Percentiles rank a stretch among this genome's conserved stretches.
phyloP scores from a whole-genome alignment of 2,797 vertebrate species.

The Enteromius paludinosus region DNA sequence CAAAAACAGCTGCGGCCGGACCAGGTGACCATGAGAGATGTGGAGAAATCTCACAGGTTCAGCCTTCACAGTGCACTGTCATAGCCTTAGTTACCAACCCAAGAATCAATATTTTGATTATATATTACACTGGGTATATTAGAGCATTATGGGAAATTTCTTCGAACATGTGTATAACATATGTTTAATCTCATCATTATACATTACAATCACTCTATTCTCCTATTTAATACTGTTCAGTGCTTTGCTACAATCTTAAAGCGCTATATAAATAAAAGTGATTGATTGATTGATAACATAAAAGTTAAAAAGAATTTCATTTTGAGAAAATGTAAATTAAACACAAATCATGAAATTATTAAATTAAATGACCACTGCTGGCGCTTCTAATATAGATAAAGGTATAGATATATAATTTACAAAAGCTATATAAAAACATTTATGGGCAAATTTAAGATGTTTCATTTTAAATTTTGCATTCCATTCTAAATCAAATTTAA shows the following conservation, averaged over 20 bases:
- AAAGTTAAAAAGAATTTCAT: background rate
- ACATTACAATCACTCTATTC: too few relatives aligned
- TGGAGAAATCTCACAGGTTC: conserved; percentile 20
- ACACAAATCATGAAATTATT: background rate
- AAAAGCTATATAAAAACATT: background rate
- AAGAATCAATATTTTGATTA: background rate
- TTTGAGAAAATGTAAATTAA: too few relatives aligned
- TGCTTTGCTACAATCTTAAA: too few relatives aligned
- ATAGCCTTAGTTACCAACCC: background rate
- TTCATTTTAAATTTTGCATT: background rate
- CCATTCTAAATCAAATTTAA: background rate
- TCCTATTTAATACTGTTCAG: too few relatives aligned
- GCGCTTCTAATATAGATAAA: background rate
- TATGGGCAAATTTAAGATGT: background rate
- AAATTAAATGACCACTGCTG: background rate
- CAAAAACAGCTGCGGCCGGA: conserved; percentile 11
- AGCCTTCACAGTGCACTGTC: background rate
- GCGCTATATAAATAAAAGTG: too few relatives aligned
- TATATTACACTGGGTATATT: background rate
- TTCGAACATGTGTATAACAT: background rate
- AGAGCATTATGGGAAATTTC: background rate
- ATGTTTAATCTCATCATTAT: background rate
- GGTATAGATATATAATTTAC: background rate
- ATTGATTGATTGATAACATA: background rate
- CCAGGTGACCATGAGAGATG: background rate